A percentile compares a stretch with the other conserved stretches of the same genome.
Conservation (phyloP, 1,140 invertebrate genomes). For the Oncopodura yosiiana region DNA sequence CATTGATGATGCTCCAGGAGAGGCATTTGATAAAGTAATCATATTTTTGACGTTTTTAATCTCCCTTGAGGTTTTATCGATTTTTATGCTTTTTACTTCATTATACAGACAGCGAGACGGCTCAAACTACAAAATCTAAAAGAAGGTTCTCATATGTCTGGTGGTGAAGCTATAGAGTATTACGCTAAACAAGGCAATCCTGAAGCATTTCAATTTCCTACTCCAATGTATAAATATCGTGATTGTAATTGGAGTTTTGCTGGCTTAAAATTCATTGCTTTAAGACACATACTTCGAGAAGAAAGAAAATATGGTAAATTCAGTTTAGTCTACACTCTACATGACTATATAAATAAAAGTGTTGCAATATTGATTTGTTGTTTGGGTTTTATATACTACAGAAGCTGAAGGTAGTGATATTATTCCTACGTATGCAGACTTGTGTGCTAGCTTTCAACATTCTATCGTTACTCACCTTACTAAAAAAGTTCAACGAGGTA, state of each 20-base stretch:
- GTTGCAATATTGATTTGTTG: not conserved
- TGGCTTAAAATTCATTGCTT: constrained; percentile 54
- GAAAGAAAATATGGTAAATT: constrained; percentile 50
- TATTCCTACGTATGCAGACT: constrained; percentile 66
- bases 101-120: constrained; percentile 60
- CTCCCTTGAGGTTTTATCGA: not conserved
- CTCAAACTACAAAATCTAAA: constrained; percentile 71
- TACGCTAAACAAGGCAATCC: constrained; percentile 62
- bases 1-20: constrained; percentile 80
- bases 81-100: not conserved
- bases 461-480: constrained; percentile 66
- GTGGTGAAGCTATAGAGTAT: constrained; percentile 75
- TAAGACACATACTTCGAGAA: constrained; percentile 46
- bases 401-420: constrained; percentile 52
- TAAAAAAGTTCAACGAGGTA: constrained; percentile 67
- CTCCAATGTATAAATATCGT: constrained; percentile 47
- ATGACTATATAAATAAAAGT: not conserved
- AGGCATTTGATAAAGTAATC: constrained; percentile 75
- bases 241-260: constrained; percentile 80
- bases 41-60: constrained; percentile 1
- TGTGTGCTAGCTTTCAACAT: constrained; percentile 77
- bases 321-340: not conserved
- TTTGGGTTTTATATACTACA: constrained; percentile 36
- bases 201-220: constrained; percentile 54
- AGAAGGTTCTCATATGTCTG: constrained; percentile 59